Evolutionary conservation across 2,113 vertebrate genomes (phyloP).

Genomic region (Phaethon lepturus): DNA sequence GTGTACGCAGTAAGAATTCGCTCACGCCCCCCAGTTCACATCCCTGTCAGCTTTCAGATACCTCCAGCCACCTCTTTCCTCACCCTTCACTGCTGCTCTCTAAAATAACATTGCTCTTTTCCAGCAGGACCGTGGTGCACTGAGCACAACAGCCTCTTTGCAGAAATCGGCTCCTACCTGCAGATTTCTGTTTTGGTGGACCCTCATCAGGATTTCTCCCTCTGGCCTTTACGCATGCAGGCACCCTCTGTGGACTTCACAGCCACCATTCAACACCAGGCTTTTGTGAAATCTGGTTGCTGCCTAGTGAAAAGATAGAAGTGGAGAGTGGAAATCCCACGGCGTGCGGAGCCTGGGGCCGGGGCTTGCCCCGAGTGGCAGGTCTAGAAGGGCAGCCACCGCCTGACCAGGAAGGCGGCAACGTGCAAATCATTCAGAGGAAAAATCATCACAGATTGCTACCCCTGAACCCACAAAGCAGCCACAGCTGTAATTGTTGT

Average conservation of each 20-base stretch:
- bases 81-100: not conserved
- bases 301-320: not conserved
- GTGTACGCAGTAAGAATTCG: not conserved
- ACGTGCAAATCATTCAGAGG: not conserved
- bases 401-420: not conserved
- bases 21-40: not conserved
- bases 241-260: not conserved
- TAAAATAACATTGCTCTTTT: not conserved
- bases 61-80: not conserved
- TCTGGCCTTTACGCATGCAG: not conserved
- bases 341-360: not conserved
- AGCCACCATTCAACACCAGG: not conserved
- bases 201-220: not conserved
- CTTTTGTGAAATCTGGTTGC: not conserved
- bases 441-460: not conserved
- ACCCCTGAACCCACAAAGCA: not conserved
- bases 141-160: not conserved
- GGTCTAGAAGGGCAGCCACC: not conserved
- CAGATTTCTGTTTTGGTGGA: not conserved
- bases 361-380: not conserved
- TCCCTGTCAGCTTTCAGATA: not conserved
- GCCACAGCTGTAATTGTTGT: not conserved
- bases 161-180: not conserved
- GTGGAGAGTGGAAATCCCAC: not conserved
- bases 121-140: not conserved